A percentile compares a stretch with the other conserved stretches of the same genome.
These are phyloP conservation scores for Cheilosia impressa DNA, from an alignment of 2,888 invertebrate species.

Conservation along the genomic window DNA sequence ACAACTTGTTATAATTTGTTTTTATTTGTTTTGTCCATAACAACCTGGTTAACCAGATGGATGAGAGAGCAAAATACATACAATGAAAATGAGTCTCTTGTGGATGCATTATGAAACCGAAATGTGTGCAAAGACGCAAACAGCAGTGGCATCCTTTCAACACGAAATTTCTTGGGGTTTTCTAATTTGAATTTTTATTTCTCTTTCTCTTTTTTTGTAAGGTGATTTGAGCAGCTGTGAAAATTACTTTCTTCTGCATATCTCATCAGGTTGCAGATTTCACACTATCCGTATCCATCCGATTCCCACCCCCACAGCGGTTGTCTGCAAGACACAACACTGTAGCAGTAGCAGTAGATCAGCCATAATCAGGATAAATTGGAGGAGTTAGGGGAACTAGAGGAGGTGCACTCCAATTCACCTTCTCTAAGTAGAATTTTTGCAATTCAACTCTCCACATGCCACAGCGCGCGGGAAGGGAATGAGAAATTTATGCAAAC, in stretches of 20 bases:
- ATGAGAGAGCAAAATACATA: neutral
- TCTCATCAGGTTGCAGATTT: slow-evolving; percentile 60
- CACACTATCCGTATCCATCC: slow-evolving; percentile 35
- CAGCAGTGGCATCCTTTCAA: slow-evolving; percentile 40
- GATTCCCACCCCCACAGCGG: slow-evolving; percentile 12
- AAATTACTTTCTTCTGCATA: slow-evolving; percentile 60
- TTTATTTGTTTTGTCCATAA: slow-evolving; percentile 1
- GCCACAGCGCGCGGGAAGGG: slow-evolving; percentile 31
- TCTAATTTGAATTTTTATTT: slow-evolving; percentile 62
- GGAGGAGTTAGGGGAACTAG: slow-evolving; percentile 12
- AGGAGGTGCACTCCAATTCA: slow-evolving; percentile 57
- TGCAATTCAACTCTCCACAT: slow-evolving; percentile 65
- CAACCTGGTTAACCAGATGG: neutral
- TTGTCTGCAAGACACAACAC: slow-evolving; percentile 30
- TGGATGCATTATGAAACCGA: slow-evolving; percentile 47
- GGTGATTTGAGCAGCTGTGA: slow-evolving; percentile 65
- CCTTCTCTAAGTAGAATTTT: slow-evolving; percentile 66
- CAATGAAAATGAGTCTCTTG: slow-evolving; percentile 28
- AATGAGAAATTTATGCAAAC: slow-evolving; percentile 76
- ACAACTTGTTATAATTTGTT: neutral
- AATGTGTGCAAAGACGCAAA: slow-evolving; percentile 39
- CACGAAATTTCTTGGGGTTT: slow-evolving; percentile 51
- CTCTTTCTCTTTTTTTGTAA: slow-evolving; percentile 26
- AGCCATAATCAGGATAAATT: slow-evolving; percentile 64
- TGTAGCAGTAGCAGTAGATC: slow-evolving; percentile 58